phyloP scores from a whole-genome alignment of 2,797 vertebrate species.

The Cyprinella venusta region DNA sequence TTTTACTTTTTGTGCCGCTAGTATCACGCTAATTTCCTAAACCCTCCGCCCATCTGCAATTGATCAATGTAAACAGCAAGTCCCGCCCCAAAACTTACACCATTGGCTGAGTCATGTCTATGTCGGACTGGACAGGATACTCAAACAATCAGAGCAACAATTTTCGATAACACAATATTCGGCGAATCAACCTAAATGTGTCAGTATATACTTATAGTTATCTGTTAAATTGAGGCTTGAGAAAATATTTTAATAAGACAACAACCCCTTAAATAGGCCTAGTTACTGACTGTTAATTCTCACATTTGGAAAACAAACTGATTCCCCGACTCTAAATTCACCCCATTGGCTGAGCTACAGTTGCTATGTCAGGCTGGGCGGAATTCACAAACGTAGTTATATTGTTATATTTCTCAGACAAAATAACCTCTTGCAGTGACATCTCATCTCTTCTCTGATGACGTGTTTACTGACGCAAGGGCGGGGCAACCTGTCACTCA shows the following conservation, averaged over 20 bases:
- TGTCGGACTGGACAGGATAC: background rate
- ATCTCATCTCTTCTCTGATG: background rate
- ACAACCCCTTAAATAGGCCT: background rate
- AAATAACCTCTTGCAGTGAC: background rate
- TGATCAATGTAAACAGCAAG: background rate
- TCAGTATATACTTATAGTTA: background rate
- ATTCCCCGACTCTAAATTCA: background rate
- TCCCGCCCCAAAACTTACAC: background rate
- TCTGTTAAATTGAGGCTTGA: background rate
- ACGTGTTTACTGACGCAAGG: background rate
- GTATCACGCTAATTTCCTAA: background rate
- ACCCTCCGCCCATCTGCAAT: background rate
- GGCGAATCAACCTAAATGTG: background rate
- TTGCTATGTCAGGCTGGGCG: background rate
- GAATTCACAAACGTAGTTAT: background rate
- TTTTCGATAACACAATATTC: background rate
- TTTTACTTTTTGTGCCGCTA: background rate
- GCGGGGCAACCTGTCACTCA: background rate
- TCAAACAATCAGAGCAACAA: background rate
- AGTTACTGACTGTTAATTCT: too few relatives aligned
- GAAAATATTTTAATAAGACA: background rate
- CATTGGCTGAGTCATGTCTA: constrained; percentile 3
- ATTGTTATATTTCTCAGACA: background rate
- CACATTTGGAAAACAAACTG: background rate
- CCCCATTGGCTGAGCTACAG: background rate